Evolutionary conservation across 2,888 invertebrate species (phyloP).

Genomic region (Callimorpha dominula): DNA sequence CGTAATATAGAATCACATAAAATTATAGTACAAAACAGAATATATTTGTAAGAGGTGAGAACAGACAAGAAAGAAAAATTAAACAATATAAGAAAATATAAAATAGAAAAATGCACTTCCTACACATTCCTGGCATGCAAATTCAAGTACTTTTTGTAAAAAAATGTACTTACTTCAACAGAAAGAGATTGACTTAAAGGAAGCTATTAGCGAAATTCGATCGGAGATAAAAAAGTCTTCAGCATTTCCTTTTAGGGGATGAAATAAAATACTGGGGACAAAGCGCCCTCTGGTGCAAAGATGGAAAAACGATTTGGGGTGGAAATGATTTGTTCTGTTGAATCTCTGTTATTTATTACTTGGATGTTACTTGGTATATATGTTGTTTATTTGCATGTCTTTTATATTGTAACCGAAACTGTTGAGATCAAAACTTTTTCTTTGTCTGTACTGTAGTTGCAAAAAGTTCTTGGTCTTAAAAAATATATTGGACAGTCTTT

Average conservation of each 20-base stretch:
- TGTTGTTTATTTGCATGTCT: conserved; percentile 30
- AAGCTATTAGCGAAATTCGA: conserved; percentile 48
- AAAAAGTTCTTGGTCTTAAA: no score
- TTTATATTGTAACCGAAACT: not conserved
- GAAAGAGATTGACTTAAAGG: conserved; percentile 14
- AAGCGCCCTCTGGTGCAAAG: conserved; percentile 37
- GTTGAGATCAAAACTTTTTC: not conserved
- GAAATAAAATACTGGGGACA: conserved; percentile 40
- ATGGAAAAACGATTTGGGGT: conserved; percentile 25
- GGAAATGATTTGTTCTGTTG: conserved; percentile 40
- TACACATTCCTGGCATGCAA: not conserved
- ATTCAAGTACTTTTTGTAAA: not conserved
- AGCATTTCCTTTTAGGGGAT: conserved; percentile 28
- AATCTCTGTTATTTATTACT: conserved; percentile 40
- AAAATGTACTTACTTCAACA: conserved; percentile 5
- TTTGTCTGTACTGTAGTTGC: no score
- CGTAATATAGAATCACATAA: no score
- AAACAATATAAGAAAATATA: no score
- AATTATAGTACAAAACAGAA: no score
- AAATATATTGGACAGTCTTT: no score
- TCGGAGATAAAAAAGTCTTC: conserved; percentile 31
- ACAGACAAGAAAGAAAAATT: no score
- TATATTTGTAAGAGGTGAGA: no score
- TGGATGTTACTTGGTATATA: conserved; percentile 28
- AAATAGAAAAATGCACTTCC: no score